Conservation (phyloP, 2,797 vertebrate genomes). For the Mycteria americana region DNA sequence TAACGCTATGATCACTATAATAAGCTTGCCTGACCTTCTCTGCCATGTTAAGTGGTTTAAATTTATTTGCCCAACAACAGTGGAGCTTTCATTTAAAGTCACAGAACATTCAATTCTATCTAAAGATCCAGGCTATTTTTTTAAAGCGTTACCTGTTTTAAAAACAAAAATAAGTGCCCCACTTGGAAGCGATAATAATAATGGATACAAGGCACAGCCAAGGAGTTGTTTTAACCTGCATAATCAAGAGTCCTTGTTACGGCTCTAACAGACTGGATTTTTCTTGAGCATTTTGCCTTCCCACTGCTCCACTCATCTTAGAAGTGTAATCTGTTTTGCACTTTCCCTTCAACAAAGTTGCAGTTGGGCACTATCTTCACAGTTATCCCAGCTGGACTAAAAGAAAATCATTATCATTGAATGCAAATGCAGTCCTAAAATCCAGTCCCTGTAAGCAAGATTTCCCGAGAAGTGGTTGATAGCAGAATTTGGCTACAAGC, state of each 20-base stretch:
- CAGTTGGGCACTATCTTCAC: conserved; percentile 8
- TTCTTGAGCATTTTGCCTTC: conserved; percentile 16
- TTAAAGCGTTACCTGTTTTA: background rate
- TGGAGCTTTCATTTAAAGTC: conserved; percentile 84
- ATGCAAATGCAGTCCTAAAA: conserved; percentile 41
- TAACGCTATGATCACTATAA: conserved; percentile 88
- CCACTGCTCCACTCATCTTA: background rate
- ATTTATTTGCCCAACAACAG: conserved; percentile 87
- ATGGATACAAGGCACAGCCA: background rate
- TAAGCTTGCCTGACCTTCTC: conserved; percentile 86
- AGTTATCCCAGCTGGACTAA: conserved; percentile 32
- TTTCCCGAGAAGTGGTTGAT: background rate
- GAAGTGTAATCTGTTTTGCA: conserved; percentile 8
- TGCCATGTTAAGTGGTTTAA: conserved; percentile 88
- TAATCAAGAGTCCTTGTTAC: background rate
- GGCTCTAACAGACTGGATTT: background rate
- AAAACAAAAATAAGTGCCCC: background rate
- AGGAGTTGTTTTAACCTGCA: conserved; percentile 16
- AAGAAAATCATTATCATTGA: conserved; percentile 56
- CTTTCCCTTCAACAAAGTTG: background rate
- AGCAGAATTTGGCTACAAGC: conserved; percentile 1
- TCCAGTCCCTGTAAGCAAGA: conserved; percentile 1
- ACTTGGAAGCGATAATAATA: background rate
- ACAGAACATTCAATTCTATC: conserved; percentile 80
- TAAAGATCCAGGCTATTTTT: conserved; percentile 69